These are phyloP conservation scores for Cheilosia pagana DNA, from an alignment of 2,888 invertebrate species.

Conservation along the genomic window DNA sequence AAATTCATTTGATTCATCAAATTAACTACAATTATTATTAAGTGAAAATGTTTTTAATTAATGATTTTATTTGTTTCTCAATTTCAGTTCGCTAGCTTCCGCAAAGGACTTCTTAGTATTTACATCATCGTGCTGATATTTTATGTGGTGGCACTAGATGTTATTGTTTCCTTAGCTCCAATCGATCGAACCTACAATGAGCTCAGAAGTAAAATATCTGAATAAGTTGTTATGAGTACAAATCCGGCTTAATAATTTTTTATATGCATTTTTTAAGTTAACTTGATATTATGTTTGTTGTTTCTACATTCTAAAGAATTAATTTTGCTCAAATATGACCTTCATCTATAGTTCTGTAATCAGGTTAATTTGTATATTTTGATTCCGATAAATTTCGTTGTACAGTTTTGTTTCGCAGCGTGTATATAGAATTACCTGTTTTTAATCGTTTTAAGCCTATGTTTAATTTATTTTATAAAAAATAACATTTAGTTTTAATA, in stretches of 20 bases:
- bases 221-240: constrained; percentile 50
- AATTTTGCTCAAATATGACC: constrained; percentile 6
- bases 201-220: constrained; percentile 43
- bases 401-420: constrained; percentile 40
- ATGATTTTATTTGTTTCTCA: constrained; percentile 2
- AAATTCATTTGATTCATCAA: no score
- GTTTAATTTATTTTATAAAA: constrained; percentile 58
- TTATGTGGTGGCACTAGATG: constrained; percentile 89
- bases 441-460: constrained; percentile 51
- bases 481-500: background rate
- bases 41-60: constrained; percentile 15
- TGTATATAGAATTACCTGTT: constrained; percentile 49
- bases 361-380: constrained; percentile 15
- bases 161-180: constrained; percentile 90
- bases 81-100: constrained; percentile 90
- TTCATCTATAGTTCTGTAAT: constrained; percentile 7
- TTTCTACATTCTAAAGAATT: constrained; percentile 14
- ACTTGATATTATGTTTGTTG: constrained; percentile 6
- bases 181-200: constrained; percentile 86
- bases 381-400: constrained; percentile 18
- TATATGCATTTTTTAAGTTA: constrained; percentile 31
- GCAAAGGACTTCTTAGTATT: constrained; percentile 90
- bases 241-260: constrained; percentile 32
- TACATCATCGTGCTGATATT: constrained; percentile 89
- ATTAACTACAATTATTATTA: background rate